Base-by-base conservation (phyloP, 1,140 invertebrate genomes). In the Papilio polyxenes region DNA sequence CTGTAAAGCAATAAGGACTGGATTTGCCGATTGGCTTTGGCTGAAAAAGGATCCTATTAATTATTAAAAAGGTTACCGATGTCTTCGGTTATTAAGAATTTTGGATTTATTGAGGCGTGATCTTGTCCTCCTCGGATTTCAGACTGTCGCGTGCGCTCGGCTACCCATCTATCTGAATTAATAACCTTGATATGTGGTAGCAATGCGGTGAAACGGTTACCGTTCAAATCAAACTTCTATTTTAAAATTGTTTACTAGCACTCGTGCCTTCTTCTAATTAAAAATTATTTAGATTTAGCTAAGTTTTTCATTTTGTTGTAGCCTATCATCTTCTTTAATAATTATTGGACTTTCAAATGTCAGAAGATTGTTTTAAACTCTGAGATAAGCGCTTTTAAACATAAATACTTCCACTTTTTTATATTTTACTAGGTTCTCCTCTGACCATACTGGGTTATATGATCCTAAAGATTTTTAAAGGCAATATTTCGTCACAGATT, bases 401-500 rank as follows among this genome's bases (percentile, higher is more conserved):
- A 31, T 31, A 31, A 44, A 44, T 44, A 44, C 1, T 31, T 31
- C 23, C 23, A 31, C 23, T 44, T 44, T n/a, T 44, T 44, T 6
- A 6, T 44, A 44, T 44, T 44, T 44, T 44, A 44, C 4, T 44
- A 44, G 40, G 1, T 44, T 44, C 7, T 44, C 40, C 7, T 44
- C 40, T 59, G 31, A 72, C 13, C 13, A 72, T 37, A 4, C 31
- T n/a, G 31, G 31, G 31, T 37, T 72, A 37, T 40, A 40, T 72
- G 13, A 72, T 37, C 31, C 15, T 72, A 44, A 44, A 44, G 40
- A 31, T 9, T 31, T 65, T 65, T 59, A n/a, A 31, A 31, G 3
- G 10, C 3, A 31, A 31, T 65, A 65, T 31, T 4, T 15, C n/a
- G 75, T 78, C 31, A 80, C 78, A 65, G 78, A 77, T 80, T 83